Evolutionary conservation across 2,113 vertebrate species (phyloP).

Genomic region (Cyprinus carpio): DNA sequence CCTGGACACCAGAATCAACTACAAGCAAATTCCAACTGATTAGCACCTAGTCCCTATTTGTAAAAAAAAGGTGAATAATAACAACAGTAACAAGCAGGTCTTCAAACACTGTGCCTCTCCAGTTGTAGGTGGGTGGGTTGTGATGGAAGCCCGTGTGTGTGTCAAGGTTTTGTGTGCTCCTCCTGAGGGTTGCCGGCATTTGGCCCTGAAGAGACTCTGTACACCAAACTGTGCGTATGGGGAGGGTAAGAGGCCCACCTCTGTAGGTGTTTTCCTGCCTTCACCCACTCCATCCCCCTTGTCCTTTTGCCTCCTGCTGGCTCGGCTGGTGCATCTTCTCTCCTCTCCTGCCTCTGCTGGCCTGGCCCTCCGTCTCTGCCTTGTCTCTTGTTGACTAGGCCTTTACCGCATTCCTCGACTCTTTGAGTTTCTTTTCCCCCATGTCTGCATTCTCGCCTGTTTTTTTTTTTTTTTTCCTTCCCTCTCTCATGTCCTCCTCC

Average conservation of each 20-base stretch:
- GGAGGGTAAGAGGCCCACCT: constrained; percentile 54
- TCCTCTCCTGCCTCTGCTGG: constrained; percentile 60
- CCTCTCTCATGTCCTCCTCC: constrained; percentile 63
- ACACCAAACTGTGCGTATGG: constrained; percentile 58
- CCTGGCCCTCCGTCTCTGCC: constrained; percentile 49
- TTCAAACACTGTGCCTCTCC: constrained; percentile 84
- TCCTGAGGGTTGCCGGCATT: constrained; percentile 57
- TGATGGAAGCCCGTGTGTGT: constrained; percentile 60
- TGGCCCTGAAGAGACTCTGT: constrained; percentile 66
- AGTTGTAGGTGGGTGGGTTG: constrained; percentile 81
- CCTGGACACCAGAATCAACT: neutral
- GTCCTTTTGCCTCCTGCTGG: constrained; percentile 65
- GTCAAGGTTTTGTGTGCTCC: constrained; percentile 62
- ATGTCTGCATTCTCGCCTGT: neutral
- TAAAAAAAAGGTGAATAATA: neutral
- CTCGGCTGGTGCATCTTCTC: constrained; percentile 64
- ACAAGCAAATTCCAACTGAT: neutral
- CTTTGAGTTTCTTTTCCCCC: constrained; percentile 39
- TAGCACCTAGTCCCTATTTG: neutral
- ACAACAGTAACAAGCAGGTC: constrained; percentile 1
- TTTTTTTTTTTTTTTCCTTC: too few relatives aligned
- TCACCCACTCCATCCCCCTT: constrained; percentile 66
- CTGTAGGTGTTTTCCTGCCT: constrained; percentile 70
- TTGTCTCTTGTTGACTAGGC: constrained; percentile 49
- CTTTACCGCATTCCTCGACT: constrained; percentile 35